Evolutionary conservation across 2,113 vertebrate species (phyloP).

Genomic region (Pelusios castaneus): DNA sequence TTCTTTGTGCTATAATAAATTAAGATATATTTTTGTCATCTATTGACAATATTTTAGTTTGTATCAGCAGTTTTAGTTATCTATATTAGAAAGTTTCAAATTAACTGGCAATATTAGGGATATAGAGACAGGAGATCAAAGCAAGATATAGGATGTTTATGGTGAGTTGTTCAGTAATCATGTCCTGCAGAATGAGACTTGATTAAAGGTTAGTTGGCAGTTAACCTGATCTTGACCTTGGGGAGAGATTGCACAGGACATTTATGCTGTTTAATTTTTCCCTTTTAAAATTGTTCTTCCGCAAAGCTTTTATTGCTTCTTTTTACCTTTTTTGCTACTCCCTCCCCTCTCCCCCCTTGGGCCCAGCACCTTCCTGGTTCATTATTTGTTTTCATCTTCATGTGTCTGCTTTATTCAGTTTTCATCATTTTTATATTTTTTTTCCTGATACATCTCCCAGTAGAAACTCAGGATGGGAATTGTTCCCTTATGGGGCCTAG

Average conservation of each 20-base stretch:
- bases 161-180: neutral
- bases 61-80: neutral
- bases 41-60: neutral
- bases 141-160: neutral
- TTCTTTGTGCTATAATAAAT: neutral
- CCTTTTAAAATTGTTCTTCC: neutral
- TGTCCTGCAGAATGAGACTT: neutral
- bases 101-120: neutral
- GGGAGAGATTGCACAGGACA: fast-evolving
- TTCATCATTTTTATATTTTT: neutral
- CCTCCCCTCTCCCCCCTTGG: fast-evolving
- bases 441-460: neutral
- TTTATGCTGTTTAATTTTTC: neutral
- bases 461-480: neutral
- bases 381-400: neutral
- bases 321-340: fast-evolving
- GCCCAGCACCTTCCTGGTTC: neutral
- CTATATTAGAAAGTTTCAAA: neutral
- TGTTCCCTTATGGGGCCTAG: neutral
- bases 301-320: neutral
- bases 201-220: neutral
- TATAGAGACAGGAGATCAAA: neutral
- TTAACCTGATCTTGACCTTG: neutral
- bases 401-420: neutral
- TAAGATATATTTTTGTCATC: neutral